Evolutionary conservation across 2,113 vertebrate genomes (phyloP).

Genomic region (Halcyon malimbica): DNA sequence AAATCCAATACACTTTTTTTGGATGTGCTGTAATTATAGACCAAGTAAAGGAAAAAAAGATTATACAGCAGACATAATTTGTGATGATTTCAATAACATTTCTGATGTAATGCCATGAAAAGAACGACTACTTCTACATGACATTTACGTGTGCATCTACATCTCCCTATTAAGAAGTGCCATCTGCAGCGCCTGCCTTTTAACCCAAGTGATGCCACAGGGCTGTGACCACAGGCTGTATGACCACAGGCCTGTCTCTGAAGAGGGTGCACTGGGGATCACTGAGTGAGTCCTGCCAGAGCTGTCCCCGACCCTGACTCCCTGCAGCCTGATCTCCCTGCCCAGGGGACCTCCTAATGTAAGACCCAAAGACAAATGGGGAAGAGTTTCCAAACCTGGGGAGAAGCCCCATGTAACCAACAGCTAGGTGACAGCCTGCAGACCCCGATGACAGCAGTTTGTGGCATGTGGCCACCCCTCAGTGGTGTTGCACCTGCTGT

Average conservation of each 20-base stretch:
- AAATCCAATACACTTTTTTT: slow-evolving; percentile 9
- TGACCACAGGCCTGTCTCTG: not conserved
- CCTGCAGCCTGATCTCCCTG: fast-evolving
- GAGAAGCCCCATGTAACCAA: not conserved
- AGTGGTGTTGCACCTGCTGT: no score
- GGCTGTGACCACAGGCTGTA: no score
- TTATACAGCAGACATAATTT: slow-evolving; percentile 6
- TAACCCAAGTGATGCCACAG: fast-evolving
- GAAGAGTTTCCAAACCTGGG: not conserved
- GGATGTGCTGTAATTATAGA: slow-evolving; percentile 31
- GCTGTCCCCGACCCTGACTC: not conserved
- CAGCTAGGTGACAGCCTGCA: not conserved
- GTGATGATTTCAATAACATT: not conserved
- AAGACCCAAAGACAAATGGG: not conserved
- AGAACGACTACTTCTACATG: not conserved
- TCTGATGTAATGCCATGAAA: not conserved
- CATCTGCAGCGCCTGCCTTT: not conserved
- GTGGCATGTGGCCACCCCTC: not conserved
- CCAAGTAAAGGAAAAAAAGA: slow-evolving; percentile 8
- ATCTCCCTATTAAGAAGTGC: fast-evolving
- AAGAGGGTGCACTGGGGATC: fast-evolving
- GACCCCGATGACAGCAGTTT: not conserved
- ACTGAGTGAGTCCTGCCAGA: not conserved
- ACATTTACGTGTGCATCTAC: fast-evolving
- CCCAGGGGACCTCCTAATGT: fast-evolving